Base-by-base conservation (phyloP, 2,888 invertebrate species). In the Agonopterix alstromeriana region DNA sequence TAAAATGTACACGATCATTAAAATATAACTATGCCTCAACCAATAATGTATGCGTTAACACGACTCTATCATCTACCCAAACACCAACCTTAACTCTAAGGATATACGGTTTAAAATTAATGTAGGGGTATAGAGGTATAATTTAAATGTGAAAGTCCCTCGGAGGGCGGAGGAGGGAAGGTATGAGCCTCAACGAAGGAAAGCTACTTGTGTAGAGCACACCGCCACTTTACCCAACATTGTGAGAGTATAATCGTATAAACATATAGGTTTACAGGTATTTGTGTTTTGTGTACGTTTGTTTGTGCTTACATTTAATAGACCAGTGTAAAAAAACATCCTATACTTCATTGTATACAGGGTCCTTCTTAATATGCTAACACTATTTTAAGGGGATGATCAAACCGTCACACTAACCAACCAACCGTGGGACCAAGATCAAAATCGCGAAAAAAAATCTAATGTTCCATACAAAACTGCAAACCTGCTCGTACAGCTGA, bases 1-100 rank as follows among this genome's bases (percentile, higher is more conserved):
- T 38, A 38, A n/a, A 38, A 38, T n/a, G 38, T 45, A 42, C 12
- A 35, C 35, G 42, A 48, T 46, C 42, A 51, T 51, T 43, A 48
- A 45, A 43, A 9, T n/a, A n/a, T 38, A 38, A 38, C 38, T 38
- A 38, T n/a, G 38, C 51, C 54, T 51, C 53, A 53, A 60, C 63
- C 61, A 56, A 64, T 67, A 68, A 68, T 68, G 59, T 69, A 68
- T 68, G 68, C 68, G 58, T 53, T 53, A 57, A 58, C 68, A 68
- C 66, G 69, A 51, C 53, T 50, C 38, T 4, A 9, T 9, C 10
- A 10, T 9, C 38, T n/a, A 9, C 3, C n/a, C 4, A n/a, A 38
- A 38, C 3, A 38, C 27, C 38, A 7, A 9, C 38, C 38, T 38
- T 4, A n/a, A 38, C 10, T n/a, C n/a, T 2, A 2, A 38, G 38